These are phyloP conservation scores for Hippoglossus stenolepis DNA, from an alignment of 2,113 vertebrate species.

Conservation along the genomic window DNA sequence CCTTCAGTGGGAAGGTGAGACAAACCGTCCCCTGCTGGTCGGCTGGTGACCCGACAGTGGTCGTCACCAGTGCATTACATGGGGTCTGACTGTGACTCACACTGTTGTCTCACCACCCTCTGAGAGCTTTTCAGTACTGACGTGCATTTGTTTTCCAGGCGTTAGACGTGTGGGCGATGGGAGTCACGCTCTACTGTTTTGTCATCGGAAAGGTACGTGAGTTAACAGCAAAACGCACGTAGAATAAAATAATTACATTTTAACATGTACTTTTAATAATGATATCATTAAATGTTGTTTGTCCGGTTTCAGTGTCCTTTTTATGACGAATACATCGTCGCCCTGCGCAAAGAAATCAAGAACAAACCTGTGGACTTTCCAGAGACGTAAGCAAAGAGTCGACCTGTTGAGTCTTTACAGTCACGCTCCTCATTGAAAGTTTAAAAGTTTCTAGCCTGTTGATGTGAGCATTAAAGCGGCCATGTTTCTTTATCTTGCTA, in stretches of 20 bases:
- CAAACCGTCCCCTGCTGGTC: neutral
- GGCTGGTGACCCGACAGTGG: neutral
- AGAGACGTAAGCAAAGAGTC: constrained; percentile 85
- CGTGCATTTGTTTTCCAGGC: constrained; percentile 84
- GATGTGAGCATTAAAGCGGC: no score
- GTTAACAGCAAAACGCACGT: neutral
- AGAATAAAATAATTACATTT: neutral
- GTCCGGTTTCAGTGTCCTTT: constrained; percentile 90
- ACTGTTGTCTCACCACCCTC: neutral
- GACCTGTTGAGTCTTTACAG: neutral
- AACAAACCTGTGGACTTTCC: constrained; percentile 90
- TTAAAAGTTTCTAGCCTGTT: no score
- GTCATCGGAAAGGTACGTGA: constrained; percentile 91
- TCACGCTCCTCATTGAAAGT: no score
- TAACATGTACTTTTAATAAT: neutral
- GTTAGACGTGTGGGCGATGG: constrained; percentile 96
- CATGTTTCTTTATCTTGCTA: no score
- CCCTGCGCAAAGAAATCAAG: constrained; percentile 94
- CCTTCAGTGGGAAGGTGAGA: constrained; percentile 94
- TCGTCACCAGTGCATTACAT: neutral
- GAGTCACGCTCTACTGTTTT: constrained; percentile 94
- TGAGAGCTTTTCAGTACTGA: constrained; percentile 7
- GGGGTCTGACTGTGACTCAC: neutral
- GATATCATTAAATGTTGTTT: neutral
- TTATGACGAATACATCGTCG: constrained; percentile 92